These are phyloP conservation scores for Melanchra persicariae DNA, from an alignment of 2,888 invertebrate genomes.

Conservation along the genomic window DNA sequence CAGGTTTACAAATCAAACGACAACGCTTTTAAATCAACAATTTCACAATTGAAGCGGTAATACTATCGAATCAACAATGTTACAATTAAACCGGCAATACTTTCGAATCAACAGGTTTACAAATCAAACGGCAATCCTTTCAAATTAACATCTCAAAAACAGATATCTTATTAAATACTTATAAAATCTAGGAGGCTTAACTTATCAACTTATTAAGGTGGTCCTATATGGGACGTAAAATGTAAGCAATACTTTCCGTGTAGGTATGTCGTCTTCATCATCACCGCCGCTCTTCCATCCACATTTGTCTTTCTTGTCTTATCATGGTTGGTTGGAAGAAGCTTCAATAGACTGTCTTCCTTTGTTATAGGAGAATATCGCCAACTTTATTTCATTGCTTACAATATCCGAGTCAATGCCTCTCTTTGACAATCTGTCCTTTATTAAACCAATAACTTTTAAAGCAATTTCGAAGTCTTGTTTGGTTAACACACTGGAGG, in stretches of 20 bases:
- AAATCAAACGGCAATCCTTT: background rate
- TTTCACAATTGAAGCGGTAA: background rate
- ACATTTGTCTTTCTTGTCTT: background rate
- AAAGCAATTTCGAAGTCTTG: background rate
- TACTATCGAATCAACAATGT: background rate
- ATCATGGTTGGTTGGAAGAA: background rate
- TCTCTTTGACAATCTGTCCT: slow-evolving; percentile 3
- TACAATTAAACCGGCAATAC: background rate
- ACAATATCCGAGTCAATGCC: background rate
- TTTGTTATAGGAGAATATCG: background rate
- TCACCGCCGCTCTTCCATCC: background rate
- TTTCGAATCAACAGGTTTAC: background rate
- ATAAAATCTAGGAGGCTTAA: too few relatives aligned
- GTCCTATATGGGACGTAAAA: too few relatives aligned
- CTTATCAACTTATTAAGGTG: too few relatives aligned
- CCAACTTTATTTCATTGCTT: background rate
- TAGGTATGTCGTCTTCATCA: background rate
- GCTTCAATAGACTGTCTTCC: background rate
- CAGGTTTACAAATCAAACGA: background rate
- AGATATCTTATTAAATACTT: too few relatives aligned
- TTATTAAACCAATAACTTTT: background rate
- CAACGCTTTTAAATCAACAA: background rate
- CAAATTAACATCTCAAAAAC: background rate
- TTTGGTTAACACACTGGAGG: background rate
- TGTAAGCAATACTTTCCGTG: too few relatives aligned